Evolutionary conservation across 2,797 vertebrate species (phyloP), one percentile per base, ranked within the genome.

Genomic region (Australoheros facetus): DNA sequence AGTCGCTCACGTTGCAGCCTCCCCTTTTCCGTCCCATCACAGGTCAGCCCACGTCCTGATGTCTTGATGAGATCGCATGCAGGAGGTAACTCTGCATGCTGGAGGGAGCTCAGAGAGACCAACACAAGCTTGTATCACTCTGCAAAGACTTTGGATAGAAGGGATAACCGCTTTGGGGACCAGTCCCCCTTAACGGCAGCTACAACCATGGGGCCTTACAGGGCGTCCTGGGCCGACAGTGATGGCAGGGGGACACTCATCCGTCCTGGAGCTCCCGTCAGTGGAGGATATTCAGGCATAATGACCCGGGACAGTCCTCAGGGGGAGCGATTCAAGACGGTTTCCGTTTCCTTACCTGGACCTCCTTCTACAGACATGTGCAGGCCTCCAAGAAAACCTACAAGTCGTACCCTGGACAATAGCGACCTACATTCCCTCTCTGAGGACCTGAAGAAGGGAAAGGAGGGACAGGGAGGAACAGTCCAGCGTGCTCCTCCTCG

Each of bases 391-490:
- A 95, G 95, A 73, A 98, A 97, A 91, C 95, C 96, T 28, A 97
- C 97, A 83, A 98, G 97, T 93, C 97, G 97, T 84, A 98, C 97
- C 56, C 89, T 98, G 94, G 97, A 98, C 92, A 97, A 97, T 94
- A 98, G 97, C 73, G 97, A 98, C 87, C 94, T 98, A 71, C 96
- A 96, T 85, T 94, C 94, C 4, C 94, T 91, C 10, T 91, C 95
- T 2, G 96, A 95, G 59, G 95, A 95, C 58, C 90, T 91, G 72
- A 93, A 90, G 81, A 93, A 89, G 48, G 93, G 91, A 14, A 94
- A 92, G 83, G 94, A 95, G 17, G 71, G 82, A 77, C 93, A 94
- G 71, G 92, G 93, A 39, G 91, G 88, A 53, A 90, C 92, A 0
- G 75, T 82, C 42, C 93, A 93, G 60, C 90, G 90, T 53, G 96